Percentiles rank a stretch among this genome's conserved stretches.
Conservation (phyloP, 35 echinoderm and acorn worm genomes). For the Lytechinus variegatus region DNA sequence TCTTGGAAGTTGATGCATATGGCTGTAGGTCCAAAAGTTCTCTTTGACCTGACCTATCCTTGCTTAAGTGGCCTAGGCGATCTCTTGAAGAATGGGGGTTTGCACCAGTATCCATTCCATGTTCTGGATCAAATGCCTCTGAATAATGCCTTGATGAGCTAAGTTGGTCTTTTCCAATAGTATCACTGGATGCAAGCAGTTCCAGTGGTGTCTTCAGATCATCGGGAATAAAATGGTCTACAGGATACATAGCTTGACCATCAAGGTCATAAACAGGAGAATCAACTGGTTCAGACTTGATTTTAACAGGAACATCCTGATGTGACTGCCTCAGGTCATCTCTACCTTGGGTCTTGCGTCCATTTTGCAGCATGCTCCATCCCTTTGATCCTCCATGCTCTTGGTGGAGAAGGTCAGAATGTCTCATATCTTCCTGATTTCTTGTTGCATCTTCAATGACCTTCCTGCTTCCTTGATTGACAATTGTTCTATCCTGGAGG, state of each 20-base stretch:
- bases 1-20: neutral
- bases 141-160: neutral
- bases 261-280: neutral
- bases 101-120: neutral
- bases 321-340: neutral
- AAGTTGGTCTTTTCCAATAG: neutral
- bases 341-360: neutral
- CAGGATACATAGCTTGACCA: neutral
- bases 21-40: neutral
- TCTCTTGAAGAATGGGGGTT: neutral
- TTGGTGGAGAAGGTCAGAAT: neutral
- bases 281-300: neutral
- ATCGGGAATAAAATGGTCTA: neutral
- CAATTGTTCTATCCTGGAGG: neutral
- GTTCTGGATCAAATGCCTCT: neutral
- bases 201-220: conserved; percentile 37
- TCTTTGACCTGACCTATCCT: neutral
- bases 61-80: neutral
- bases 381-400: neutral
- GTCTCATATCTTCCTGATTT: neutral
- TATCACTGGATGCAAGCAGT: conserved; percentile 1
- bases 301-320: neutral
- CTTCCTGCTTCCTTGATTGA: neutral
- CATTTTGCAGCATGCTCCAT: neutral
- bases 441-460: neutral